Evolutionary conservation across 2,888 invertebrate genomes (phyloP).

Genomic region (Andrena marginata): DNA sequence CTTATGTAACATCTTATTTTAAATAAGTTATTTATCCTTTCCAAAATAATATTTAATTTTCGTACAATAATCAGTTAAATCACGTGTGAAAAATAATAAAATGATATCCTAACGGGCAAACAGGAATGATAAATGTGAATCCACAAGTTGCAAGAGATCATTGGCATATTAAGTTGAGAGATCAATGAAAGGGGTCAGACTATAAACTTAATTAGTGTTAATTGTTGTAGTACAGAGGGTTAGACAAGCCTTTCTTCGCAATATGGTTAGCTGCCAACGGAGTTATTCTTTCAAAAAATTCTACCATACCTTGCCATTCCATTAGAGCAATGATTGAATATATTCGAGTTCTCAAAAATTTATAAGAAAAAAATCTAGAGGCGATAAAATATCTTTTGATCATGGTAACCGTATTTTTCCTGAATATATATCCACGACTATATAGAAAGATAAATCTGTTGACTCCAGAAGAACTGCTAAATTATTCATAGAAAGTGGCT

Average conservation of each 20-base stretch:
- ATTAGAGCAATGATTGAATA: too few relatives aligned
- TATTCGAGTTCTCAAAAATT: too few relatives aligned
- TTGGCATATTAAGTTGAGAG: constrained; percentile 1
- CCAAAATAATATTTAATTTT: neutral
- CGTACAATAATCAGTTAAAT: neutral
- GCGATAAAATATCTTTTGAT: too few relatives aligned
- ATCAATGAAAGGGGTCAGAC: constrained; percentile 7
- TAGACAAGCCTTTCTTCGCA: neutral
- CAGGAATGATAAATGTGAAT: neutral
- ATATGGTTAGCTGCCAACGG: neutral
- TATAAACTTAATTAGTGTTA: neutral
- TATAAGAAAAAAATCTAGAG: too few relatives aligned
- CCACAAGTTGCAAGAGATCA: neutral
- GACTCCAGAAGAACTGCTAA: too few relatives aligned
- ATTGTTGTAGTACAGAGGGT: neutral
- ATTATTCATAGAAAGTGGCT: too few relatives aligned
- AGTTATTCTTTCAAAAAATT: neutral
- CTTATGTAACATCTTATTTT: too few relatives aligned
- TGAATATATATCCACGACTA: too few relatives aligned
- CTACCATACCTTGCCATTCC: too few relatives aligned
- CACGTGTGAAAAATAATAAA: neutral
- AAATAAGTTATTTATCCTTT: too few relatives aligned
- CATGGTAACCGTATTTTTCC: too few relatives aligned
- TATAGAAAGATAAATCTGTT: neutral
- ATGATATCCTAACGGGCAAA: neutral